These are phyloP conservation scores for Steinernema khuongi DNA, from an alignment of 1,140 invertebrate species.

Conservation along the genomic window DNA sequence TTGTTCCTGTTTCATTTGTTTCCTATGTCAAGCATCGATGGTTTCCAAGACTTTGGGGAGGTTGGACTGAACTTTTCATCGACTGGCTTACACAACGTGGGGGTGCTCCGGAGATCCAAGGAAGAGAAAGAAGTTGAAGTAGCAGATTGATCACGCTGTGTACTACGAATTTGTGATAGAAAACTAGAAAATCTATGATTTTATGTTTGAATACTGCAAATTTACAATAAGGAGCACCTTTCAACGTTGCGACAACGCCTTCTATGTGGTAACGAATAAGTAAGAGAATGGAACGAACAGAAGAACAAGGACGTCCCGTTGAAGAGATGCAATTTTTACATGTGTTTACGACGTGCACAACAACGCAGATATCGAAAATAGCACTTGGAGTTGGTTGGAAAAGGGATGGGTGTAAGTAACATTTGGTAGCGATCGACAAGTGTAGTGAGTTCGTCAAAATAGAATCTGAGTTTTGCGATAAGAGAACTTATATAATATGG, in stretches of 20 bases:
- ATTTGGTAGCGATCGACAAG: not conserved
- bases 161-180: no score
- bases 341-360: not conserved
- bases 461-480: not conserved
- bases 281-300: no score
- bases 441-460: no score
- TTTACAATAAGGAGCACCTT: constrained; percentile 16
- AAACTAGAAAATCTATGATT: constrained; percentile 18
- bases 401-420: not conserved
- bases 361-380: not conserved
- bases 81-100: no score
- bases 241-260: not conserved
- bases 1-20: no score
- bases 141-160: no score
- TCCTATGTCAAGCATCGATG: no score
- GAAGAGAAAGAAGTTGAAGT: no score
- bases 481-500: not conserved
- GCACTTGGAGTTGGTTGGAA: not conserved
- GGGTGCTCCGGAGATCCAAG: no score
- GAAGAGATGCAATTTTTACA: not conserved
- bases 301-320: not conserved
- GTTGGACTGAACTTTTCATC: no score
- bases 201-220: not conserved
- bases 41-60: no score
- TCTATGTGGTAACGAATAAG: not conserved